Evolutionary conservation across 2,888 invertebrate genomes (phyloP).

Genomic region (Hirudinaria manillensis): DNA sequence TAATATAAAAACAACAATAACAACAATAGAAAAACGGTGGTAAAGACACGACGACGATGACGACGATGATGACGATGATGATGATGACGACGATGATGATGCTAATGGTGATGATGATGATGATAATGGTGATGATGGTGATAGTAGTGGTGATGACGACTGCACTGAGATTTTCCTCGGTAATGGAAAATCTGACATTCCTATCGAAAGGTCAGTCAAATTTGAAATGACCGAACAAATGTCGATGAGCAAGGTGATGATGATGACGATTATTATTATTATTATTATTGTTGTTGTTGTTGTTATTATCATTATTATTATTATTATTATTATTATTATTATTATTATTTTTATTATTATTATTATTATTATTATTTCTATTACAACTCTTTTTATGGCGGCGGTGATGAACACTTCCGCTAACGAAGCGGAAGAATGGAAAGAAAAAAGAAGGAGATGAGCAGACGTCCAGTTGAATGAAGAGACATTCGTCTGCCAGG

Average conservation of each 20-base stretch:
- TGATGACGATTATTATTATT: constrained; percentile 2
- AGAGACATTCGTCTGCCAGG: too few species aligned
- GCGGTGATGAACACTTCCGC: too few species aligned
- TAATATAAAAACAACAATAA: too few species aligned
- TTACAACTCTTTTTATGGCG: not conserved
- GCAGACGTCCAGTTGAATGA: too few species aligned
- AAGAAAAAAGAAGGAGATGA: too few species aligned
- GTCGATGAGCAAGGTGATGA: not conserved
- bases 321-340: constrained; percentile 8
- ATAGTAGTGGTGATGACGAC: not conserved
- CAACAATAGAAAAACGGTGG: not conserved
- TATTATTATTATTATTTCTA: constrained; percentile 13
- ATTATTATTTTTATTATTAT: constrained; percentile 6
- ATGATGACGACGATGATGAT: constrained; percentile 22
- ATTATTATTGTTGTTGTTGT: constrained; percentile 1
- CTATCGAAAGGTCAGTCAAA: too few species aligned
- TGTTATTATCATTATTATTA: not conserved
- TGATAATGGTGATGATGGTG: constrained; percentile 12
- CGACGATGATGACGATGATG: constrained; percentile 1
- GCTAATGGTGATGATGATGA: constrained; percentile 23
- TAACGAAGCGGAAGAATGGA: too few species aligned
- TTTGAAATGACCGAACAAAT: too few species aligned
- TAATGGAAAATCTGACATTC: too few species aligned
- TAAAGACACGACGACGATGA: not conserved
- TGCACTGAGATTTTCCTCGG: too few species aligned